Percentiles rank a stretch among this genome's conserved stretches.
Conservation (phyloP, 35 echinoderm and acorn worm genomes). For the Apostichopus japonicus region DNA sequence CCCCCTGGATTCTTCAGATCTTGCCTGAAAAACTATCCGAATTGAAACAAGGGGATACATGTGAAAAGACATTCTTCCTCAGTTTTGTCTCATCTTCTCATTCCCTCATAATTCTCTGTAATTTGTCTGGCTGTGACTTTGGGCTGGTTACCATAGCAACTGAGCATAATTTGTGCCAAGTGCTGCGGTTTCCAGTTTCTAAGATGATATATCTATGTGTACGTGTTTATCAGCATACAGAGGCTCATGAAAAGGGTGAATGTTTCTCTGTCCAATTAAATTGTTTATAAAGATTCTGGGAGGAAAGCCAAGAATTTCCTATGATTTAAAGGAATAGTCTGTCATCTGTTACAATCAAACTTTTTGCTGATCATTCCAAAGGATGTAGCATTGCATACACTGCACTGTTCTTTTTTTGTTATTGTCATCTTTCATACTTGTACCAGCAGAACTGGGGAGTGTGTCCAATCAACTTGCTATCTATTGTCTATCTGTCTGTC, state of each 20-base stretch:
- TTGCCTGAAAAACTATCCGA: not conserved
- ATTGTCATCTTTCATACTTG: too few relatives aligned
- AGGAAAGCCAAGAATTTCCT: not conserved
- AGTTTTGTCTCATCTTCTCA: not conserved
- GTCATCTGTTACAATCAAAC: too few relatives aligned
- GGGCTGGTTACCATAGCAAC: constrained; percentile 17
- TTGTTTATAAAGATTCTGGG: not conserved
- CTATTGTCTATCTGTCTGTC: too few relatives aligned
- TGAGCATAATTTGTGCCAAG: constrained; percentile 17
- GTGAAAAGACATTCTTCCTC: not conserved
- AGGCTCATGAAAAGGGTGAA: constrained; percentile 14
- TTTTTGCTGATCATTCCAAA: too few relatives aligned
- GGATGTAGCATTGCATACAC: too few relatives aligned
- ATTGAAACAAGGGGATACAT: not conserved
- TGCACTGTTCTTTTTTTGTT: too few relatives aligned
- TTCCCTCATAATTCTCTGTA: constrained; percentile 28
- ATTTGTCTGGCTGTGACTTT: constrained; percentile 49
- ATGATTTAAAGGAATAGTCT: not conserved
- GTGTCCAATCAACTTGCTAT: too few relatives aligned
- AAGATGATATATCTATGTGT: constrained; percentile 19
- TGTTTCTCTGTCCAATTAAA: not conserved
- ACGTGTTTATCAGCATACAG: not conserved
- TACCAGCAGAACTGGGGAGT: too few relatives aligned
- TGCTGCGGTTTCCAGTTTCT: constrained; percentile 22
- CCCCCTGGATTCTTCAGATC: not conserved